phyloP scores from a whole-genome alignment of 2,888 invertebrate species.

The Tiliacea citrago region DNA sequence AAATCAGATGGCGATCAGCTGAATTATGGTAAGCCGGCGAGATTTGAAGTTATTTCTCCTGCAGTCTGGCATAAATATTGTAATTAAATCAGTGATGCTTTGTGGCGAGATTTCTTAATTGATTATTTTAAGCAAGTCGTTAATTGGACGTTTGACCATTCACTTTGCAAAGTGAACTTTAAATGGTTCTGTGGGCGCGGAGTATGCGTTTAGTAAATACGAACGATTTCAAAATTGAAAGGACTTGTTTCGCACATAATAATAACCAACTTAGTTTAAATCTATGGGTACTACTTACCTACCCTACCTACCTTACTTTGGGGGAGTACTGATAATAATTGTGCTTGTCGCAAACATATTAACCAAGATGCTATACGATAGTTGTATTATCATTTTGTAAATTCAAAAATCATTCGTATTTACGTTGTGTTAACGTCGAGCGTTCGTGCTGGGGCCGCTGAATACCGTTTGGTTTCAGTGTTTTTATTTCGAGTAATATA shows the following conservation, averaged over 20 bases:
- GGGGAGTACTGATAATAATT: too few species aligned
- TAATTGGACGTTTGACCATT: constrained; percentile 48
- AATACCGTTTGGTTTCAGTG: constrained; percentile 6
- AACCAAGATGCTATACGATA: not conserved
- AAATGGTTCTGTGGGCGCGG: constrained; percentile 9
- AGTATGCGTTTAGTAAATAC: not conserved
- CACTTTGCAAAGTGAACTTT: constrained; percentile 37
- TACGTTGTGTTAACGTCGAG: not conserved
- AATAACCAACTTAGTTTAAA: not conserved
- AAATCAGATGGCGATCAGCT: constrained; percentile 72
- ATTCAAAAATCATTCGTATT: not conserved
- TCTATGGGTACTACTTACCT: too few species aligned
- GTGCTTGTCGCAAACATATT: not conserved
- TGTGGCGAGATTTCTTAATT: constrained; percentile 68
- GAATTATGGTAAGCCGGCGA: constrained; percentile 79
- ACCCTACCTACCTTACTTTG: too few species aligned
- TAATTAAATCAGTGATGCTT: constrained; percentile 79
- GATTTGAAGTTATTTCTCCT: constrained; percentile 77
- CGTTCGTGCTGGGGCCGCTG: not conserved
- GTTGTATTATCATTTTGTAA: not conserved
- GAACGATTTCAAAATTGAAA: not conserved
- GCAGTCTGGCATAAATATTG: constrained; percentile 75
- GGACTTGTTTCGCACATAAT: not conserved
- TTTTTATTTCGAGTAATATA: not conserved
- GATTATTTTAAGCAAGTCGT: constrained; percentile 58